Percentiles rank a stretch among this genome's conserved stretches.
These are phyloP conservation scores for Cephalopholis sonnerati DNA, from an alignment of 2,113 vertebrate genomes.

Conservation along the genomic window DNA sequence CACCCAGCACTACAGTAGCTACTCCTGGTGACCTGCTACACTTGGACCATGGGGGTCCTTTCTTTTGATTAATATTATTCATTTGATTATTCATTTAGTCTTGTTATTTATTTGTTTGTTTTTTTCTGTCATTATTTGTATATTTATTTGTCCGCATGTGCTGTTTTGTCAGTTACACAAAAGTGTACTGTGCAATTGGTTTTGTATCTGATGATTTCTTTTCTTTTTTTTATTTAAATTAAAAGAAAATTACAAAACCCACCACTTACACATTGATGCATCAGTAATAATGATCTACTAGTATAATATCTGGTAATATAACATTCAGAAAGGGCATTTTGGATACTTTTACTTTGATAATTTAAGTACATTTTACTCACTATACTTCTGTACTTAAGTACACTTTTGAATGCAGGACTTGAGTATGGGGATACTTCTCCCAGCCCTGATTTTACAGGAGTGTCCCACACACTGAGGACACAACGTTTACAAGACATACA, in stretches of 20 bases:
- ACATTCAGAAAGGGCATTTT: background rate
- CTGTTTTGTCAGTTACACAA: too few relatives aligned
- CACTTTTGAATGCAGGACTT: background rate
- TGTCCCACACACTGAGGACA: background rate
- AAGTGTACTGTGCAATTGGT: too few relatives aligned
- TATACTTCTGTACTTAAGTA: background rate
- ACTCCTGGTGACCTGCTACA: too few relatives aligned
- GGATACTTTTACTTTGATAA: background rate
- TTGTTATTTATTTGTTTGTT: too few relatives aligned
- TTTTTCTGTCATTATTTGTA: too few relatives aligned
- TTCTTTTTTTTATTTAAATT: too few relatives aligned
- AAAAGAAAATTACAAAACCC: background rate
- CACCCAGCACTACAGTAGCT: too few relatives aligned
- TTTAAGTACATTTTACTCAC: background rate
- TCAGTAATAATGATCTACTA: background rate
- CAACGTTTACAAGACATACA: background rate
- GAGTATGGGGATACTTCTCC: background rate
- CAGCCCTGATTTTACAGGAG: background rate
- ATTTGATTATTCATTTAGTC: too few relatives aligned
- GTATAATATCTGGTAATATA: background rate
- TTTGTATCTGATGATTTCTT: too few relatives aligned
- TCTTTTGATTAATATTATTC: too few relatives aligned
- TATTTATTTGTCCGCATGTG: too few relatives aligned
- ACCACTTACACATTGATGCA: background rate
- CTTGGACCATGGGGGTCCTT: too few relatives aligned